A percentile compares a stretch with the other conserved stretches of the same genome.
phyloP scores from a whole-genome alignment of 2,113 vertebrate genomes.

The Nesogale talazaci region DNA sequence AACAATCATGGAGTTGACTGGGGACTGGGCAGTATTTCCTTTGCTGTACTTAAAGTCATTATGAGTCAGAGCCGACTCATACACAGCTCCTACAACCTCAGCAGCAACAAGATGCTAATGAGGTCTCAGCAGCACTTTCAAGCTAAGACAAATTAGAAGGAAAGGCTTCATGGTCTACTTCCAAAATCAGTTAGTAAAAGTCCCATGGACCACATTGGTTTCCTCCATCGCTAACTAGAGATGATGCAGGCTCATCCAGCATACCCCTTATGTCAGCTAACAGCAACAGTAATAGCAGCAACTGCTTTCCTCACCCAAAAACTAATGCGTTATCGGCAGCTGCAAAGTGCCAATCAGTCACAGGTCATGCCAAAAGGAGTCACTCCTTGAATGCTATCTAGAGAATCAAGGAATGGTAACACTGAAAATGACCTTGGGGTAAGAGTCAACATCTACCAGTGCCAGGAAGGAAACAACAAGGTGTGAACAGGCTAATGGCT shows the following conservation, averaged over 20 bases:
- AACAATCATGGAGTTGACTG: too few species aligned
- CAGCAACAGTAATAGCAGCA: not conserved
- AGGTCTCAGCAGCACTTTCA: not conserved
- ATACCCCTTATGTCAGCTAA: too few species aligned
- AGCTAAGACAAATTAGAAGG: not conserved
- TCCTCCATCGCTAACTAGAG: not conserved
- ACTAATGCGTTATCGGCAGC: not conserved
- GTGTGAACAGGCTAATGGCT: not conserved
- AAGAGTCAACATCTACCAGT: not conserved
- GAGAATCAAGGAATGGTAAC: not conserved
- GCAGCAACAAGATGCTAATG: not conserved
- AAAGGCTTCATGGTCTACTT: not conserved
- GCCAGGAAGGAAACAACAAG: not conserved
- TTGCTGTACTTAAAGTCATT: too few species aligned
- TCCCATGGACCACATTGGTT: not conserved
- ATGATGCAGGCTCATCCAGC: too few species aligned
- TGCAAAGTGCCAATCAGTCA: not conserved
- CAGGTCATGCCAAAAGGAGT: not conserved
- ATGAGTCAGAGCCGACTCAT: too few species aligned
- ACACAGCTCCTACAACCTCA: too few species aligned
- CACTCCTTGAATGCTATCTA: not conserved
- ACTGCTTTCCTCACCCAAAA: slow-evolving; percentile 37
- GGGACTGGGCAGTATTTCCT: too few species aligned
- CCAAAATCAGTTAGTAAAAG: not conserved
- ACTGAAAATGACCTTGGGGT: not conserved